Evolutionary conservation across 2,797 vertebrate species (phyloP).

Genomic region (Peromyscus attwateri): DNA sequence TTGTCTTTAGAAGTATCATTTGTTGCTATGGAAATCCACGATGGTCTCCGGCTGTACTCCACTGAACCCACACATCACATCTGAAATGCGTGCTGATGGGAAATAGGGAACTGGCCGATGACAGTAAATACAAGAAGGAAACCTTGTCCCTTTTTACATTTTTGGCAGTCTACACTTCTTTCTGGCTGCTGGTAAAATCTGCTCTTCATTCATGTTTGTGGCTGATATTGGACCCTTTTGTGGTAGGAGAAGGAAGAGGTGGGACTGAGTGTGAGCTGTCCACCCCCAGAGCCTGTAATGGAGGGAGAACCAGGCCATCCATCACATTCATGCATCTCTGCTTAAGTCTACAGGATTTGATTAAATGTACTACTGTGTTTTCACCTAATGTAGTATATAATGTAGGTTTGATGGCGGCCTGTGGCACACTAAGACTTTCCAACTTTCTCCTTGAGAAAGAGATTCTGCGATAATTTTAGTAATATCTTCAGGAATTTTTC

Average conservation of each 20-base stretch:
- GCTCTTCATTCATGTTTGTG: constrained; percentile 24
- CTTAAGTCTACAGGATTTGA: neutral
- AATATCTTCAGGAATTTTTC: constrained; percentile 48
- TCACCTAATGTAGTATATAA: neutral
- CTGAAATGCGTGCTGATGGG: neutral
- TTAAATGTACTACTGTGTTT: neutral
- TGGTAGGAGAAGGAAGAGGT: neutral
- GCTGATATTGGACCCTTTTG: neutral
- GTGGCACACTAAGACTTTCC: neutral
- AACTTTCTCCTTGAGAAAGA: neutral
- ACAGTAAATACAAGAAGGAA: neutral
- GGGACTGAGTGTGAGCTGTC: neutral
- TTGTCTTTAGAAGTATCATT: neutral
- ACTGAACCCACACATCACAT: neutral
- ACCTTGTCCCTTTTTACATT: neutral
- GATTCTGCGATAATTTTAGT: constrained; percentile 22
- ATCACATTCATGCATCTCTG: neutral
- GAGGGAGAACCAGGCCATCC: neutral
- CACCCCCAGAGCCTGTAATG: neutral
- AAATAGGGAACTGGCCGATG: neutral
- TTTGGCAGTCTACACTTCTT: neutral
- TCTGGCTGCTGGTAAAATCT: constrained; percentile 41
- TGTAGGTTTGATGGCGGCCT: neutral
- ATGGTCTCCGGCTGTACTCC: too few relatives aligned
- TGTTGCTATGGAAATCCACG: neutral